Percentiles rank a stretch among this genome's conserved stretches.
These are phyloP conservation scores for Lacerta agilis DNA, from an alignment of 2,797 vertebrate species.

Conservation along the genomic window DNA sequence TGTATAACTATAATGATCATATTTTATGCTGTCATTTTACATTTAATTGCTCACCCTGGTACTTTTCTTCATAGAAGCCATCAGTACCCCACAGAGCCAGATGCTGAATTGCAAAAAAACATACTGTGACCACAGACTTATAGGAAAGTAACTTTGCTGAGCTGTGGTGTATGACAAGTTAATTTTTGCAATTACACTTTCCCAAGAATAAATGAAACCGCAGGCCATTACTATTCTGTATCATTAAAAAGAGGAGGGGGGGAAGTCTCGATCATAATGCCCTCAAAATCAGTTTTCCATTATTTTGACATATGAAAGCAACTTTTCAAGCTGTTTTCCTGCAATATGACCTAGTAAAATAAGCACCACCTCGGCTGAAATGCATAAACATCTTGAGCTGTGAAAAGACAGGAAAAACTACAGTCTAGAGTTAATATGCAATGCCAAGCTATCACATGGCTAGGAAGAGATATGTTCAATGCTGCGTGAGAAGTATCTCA, in stretches of 20 bases:
- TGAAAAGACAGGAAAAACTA: slow-evolving; percentile 49
- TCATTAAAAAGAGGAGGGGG: slow-evolving; percentile 76
- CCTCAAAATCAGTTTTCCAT: slow-evolving; percentile 75
- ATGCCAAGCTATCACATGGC: slow-evolving; percentile 42
- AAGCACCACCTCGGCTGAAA: slow-evolving; percentile 71
- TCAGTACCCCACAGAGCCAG: slow-evolving; percentile 87
- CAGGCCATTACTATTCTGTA: slow-evolving; percentile 78
- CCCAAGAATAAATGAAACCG: slow-evolving; percentile 84
- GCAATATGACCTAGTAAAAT: slow-evolving; percentile 68
- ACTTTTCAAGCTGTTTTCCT: slow-evolving; percentile 71
- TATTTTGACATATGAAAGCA: slow-evolving; percentile 74
- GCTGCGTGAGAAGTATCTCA: slow-evolving; percentile 36
- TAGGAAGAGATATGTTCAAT: slow-evolving; percentile 44
- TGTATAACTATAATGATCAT: slow-evolving; percentile 91
- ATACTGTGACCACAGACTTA: slow-evolving; percentile 87
- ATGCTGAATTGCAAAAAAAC: slow-evolving; percentile 86
- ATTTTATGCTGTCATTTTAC: slow-evolving; percentile 94
- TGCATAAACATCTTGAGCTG: slow-evolving; percentile 60
- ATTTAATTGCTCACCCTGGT: slow-evolving; percentile 92
- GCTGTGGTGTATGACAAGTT: slow-evolving; percentile 90
- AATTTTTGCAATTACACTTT: slow-evolving; percentile 90
- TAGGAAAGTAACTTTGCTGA: slow-evolving; percentile 87
- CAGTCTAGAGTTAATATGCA: slow-evolving; percentile 57
- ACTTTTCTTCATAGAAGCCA: slow-evolving; percentile 89
- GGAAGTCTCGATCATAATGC: slow-evolving; percentile 76